A percentile compares a stretch with the other conserved stretches of the same genome.
Evolutionary conservation across 2,113 vertebrate genomes (phyloP).

Genomic region (Tachysurus fulvidraco): DNA sequence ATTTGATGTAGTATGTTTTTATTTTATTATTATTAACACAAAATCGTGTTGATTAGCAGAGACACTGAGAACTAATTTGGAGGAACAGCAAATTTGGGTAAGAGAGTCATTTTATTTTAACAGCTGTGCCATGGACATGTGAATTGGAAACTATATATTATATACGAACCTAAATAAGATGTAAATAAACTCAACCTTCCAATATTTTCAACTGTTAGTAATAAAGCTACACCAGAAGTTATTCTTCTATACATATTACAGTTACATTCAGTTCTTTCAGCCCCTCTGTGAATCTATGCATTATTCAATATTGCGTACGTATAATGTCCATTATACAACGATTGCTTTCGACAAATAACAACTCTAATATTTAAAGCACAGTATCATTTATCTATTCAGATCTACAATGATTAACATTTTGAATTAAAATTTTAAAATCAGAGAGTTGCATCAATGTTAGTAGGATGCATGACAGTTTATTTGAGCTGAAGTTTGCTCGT

Average conservation of each 20-base stretch:
- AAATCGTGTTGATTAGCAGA: neutral
- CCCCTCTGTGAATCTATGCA: neutral
- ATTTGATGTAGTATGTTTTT: too few species aligned
- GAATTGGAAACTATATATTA: neutral
- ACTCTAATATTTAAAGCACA: neutral
- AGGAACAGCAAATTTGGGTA: neutral
- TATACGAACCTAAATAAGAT: neutral
- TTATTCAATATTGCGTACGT: neutral
- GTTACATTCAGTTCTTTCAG: neutral
- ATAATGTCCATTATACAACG: neutral
- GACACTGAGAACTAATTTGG: too few species aligned
- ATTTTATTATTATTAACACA: neutral
- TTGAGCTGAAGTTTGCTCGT: constrained; percentile 13
- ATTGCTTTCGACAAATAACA: neutral
- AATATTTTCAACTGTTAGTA: neutral
- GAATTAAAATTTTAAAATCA: constrained; percentile 12
- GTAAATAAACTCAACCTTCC: neutral
- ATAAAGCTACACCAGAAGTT: neutral
- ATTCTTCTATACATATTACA: neutral
- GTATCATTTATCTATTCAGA: neutral
- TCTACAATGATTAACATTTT: neutral
- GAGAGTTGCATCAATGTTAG: neutral
- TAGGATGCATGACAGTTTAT: neutral
- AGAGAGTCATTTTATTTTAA: neutral
- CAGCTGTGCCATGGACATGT: neutral